Conservation (phyloP, 2,797 vertebrate species). For the Poeciliopsis infans region DNA sequence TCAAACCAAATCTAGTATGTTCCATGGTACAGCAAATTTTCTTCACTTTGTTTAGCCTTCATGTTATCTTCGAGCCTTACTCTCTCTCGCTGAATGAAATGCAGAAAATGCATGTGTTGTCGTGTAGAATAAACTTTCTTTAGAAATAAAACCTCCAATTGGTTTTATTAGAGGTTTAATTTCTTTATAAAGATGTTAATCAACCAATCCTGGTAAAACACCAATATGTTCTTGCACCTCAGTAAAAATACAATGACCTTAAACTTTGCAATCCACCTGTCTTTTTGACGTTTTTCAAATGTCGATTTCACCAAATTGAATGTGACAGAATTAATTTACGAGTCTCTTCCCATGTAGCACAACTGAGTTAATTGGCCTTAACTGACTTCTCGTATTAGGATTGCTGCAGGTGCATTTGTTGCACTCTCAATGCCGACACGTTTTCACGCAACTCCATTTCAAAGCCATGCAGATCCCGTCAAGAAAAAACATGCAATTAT, state of each 20-base stretch:
- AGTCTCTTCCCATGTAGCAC: neutral
- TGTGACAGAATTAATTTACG: neutral
- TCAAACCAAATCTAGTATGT: neutral
- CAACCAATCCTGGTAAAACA: neutral
- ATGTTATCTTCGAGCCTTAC: neutral
- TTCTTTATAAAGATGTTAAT: neutral
- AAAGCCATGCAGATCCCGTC: constrained; percentile 6
- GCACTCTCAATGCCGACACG: neutral
- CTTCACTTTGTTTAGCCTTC: neutral
- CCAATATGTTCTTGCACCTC: neutral
- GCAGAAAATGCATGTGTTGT: neutral
- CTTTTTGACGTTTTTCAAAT: neutral
- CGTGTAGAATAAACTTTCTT: neutral
- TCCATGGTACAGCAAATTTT: neutral
- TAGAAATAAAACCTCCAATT: neutral
- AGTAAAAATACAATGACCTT: neutral
- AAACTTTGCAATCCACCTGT: neutral
- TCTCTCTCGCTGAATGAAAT: neutral
- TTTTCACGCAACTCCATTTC: constrained; percentile 1
- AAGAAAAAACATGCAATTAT: constrained; percentile 4
- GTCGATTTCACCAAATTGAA: neutral
- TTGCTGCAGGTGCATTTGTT: neutral
- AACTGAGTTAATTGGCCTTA: neutral
- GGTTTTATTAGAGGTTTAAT: neutral
- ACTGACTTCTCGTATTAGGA: neutral